These are phyloP conservation scores for Cephalophus harveyi DNA, from an alignment of 2,113 vertebrate species.

Conservation along the genomic window DNA sequence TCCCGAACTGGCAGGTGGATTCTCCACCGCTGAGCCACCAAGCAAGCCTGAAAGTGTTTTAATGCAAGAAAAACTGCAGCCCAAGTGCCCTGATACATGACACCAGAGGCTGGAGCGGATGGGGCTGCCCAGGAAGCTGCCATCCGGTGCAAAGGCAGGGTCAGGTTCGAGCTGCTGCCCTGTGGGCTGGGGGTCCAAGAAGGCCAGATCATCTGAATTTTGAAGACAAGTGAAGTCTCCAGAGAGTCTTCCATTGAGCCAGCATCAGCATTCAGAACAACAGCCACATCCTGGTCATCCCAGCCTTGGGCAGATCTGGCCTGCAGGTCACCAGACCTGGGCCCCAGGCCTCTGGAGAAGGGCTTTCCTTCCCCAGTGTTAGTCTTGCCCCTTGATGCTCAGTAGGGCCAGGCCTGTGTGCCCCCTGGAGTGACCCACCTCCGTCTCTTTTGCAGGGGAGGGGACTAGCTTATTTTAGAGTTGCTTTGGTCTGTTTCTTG, in stretches of 20 bases:
- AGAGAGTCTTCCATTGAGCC: background rate
- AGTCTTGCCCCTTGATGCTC: background rate
- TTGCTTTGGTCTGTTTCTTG: background rate
- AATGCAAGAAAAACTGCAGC: background rate
- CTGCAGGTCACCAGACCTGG: background rate
- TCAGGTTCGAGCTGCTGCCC: background rate
- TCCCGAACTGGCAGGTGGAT: background rate
- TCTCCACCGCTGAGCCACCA: background rate
- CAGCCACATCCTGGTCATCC: background rate
- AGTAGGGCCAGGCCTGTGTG: accelerated
- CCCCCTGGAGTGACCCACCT: too few species aligned
- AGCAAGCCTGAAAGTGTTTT: background rate
- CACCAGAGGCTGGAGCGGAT: background rate
- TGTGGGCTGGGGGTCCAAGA: background rate
- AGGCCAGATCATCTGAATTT: background rate
- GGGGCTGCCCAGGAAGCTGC: background rate
- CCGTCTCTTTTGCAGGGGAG: background rate
- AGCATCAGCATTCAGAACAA: too few species aligned
- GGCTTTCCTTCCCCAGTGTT: background rate
- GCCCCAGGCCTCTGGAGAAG: background rate
- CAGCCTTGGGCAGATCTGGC: background rate
- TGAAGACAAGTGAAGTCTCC: background rate
- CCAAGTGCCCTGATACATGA: background rate
- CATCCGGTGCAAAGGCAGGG: too few species aligned
- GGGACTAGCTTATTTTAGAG: background rate